A percentile compares a stretch with the other conserved stretches of the same genome.
Evolutionary conservation across 2,797 vertebrate species (phyloP).

Genomic region (Kryptolebias ocellatus): DNA sequence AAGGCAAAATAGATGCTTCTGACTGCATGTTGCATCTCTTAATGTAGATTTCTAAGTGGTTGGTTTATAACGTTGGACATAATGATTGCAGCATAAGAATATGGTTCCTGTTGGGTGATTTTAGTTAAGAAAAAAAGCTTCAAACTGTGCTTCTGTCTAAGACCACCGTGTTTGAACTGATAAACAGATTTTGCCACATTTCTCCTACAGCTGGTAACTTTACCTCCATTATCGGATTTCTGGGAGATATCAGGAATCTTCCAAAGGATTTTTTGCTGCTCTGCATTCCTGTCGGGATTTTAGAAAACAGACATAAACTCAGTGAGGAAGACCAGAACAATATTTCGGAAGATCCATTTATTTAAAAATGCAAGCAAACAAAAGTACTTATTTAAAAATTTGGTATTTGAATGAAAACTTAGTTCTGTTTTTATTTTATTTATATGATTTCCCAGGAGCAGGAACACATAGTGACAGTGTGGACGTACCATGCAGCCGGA

Average conservation of each 20-base stretch:
- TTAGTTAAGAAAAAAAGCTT: background rate
- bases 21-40: background rate
- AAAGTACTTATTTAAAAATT: background rate
- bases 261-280: conserved; percentile 97
- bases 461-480: background rate
- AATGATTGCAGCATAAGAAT: background rate
- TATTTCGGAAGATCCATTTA: background rate
- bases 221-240: conserved; percentile 97
- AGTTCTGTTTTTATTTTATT: too few relatives aligned
- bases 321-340: background rate
- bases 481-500: conserved; percentile 90
- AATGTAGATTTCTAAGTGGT: background rate
- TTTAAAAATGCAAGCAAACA: too few relatives aligned
- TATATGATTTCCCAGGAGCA: background rate
- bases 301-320: background rate
- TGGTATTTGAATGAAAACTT: background rate
- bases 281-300: conserved; percentile 86
- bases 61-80: background rate
- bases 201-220: background rate
- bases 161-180: background rate
- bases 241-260: conserved; percentile 99
- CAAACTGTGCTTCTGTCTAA: background rate
- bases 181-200: background rate
- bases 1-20: background rate
- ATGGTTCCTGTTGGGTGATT: background rate